These are phyloP conservation scores for Leuciscus waleckii DNA, from an alignment of 2,797 vertebrate species.

Conservation along the genomic window DNA sequence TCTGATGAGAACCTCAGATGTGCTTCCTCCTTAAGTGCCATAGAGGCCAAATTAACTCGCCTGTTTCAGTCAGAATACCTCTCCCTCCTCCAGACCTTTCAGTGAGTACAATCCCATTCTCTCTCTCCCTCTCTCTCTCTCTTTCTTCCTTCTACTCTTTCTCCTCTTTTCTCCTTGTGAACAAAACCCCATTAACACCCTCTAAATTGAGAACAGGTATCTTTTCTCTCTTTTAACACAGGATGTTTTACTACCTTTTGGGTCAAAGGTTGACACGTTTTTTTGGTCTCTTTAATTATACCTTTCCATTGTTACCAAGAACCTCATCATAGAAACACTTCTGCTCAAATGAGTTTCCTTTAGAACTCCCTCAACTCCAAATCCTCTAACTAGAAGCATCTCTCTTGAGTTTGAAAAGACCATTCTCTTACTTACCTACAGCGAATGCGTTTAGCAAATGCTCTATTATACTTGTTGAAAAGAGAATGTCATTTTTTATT, in stretches of 20 bases:
- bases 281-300: constrained; percentile 38
- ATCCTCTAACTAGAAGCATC: constrained; percentile 16
- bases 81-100: constrained; percentile 63
- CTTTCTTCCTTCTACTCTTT: not conserved
- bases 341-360: constrained; percentile 24
- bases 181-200: not conserved
- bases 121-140: not conserved
- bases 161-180: not conserved
- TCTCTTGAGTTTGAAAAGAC: constrained; percentile 3
- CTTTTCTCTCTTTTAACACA: not conserved
- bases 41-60: constrained; percentile 62
- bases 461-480: constrained; percentile 42
- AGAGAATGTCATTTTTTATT: constrained; percentile 68
- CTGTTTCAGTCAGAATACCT: constrained; percentile 68
- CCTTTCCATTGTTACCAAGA: constrained; percentile 3
- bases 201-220: constrained; percentile 25
- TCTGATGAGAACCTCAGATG: constrained; percentile 49
- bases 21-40: constrained; percentile 58
- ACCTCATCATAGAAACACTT: constrained; percentile 25
- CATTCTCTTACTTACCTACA: not conserved
- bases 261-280: constrained; percentile 32
- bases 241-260: not conserved
- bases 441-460: not conserved
- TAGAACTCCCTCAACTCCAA: not conserved
- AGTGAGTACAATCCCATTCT: constrained; percentile 52